phyloP scores from a whole-genome alignment of 2,113 vertebrate genomes.

The Casuarius casuarius region DNA sequence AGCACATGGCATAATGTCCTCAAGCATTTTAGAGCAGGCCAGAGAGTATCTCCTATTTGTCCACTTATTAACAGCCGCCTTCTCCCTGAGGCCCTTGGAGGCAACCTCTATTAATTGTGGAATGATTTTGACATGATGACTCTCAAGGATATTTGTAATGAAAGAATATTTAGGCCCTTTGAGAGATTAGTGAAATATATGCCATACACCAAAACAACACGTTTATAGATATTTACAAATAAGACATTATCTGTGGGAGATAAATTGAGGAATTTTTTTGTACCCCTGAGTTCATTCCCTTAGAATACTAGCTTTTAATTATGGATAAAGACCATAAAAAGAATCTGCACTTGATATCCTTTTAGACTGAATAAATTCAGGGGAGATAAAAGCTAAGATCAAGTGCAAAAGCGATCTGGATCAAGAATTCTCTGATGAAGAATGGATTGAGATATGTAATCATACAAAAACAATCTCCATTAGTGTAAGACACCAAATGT shows the following conservation, averaged over 20 bases:
- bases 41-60: conserved; percentile 51
- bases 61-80: conserved; percentile 59
- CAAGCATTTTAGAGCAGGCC: conserved; percentile 32
- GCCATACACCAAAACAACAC: conserved; percentile 41
- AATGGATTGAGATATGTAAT: conserved; percentile 59
- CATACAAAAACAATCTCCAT: conserved; percentile 64
- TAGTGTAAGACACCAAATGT: conserved; percentile 61
- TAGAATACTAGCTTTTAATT: conserved; percentile 58
- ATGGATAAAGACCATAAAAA: conserved; percentile 57
- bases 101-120: conserved; percentile 68
- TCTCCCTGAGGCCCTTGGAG: conserved; percentile 52
- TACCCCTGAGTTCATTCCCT: conserved; percentile 56
- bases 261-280: conserved; percentile 43
- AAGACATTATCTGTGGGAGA: conserved; percentile 65
- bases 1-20: background rate
- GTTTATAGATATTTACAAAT: conserved; percentile 59
- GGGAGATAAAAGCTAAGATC: conserved; percentile 54
- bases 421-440: conserved; percentile 67
- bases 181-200: conserved; percentile 37
- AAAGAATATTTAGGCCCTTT: conserved; percentile 54
- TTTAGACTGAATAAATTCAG: conserved; percentile 56
- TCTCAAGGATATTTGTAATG: conserved; percentile 67
- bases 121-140: conserved; percentile 62
- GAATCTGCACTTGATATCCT: conserved; percentile 40
- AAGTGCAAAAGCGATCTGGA: conserved; percentile 51